Evolutionary conservation across 2,113 vertebrate genomes (phyloP), one percentile per base, ranked within the genome.

Genomic region (Mandrillus leucophaeus): DNA sequence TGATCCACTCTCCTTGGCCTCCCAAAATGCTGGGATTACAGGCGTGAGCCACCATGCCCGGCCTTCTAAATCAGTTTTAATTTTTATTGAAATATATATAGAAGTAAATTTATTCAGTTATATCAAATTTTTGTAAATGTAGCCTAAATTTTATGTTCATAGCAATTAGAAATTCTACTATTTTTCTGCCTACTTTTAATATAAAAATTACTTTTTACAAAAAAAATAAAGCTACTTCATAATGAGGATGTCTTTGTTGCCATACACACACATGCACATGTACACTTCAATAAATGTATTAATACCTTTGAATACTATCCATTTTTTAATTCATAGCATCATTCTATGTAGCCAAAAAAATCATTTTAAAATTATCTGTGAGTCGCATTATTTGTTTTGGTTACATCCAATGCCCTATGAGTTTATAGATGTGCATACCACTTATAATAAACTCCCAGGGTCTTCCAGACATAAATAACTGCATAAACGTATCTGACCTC

Each of bases 121-220:
- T 40, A 20, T 89, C 20, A 35, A 22, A 27, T 32, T 64, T 82
- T 82, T 64, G 10, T 43, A 43, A 52, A 55, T 55, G 25, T 66
- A 81, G 22, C 14, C 13, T 75, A 81, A 66, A 52, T 83, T 90
- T 76, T 66, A 17, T 43, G n/a, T 66, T n/a, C n/a, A 59, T 23
- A 61, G 12, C 22, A 64, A 64, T 30, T 43, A 50, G 64, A 78
- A 86, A 5, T 52, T 43, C 55, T 61, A 50, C 73, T 40, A 27
- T 22, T n/a, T 75, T 16, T 75, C 27, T 82, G 75, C 23, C 16
- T 70, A 43, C 4, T n/a, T 82, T 78, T 75, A n/a, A 66, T n/a
- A 55, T 83, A 22, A 88, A 90, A 52, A 75, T 89, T 7, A 73
- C 6, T n/a, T 94, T 32, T 82, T 83, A 64, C 81, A 64, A 94